Percentiles rank a stretch among this genome's conserved stretches.
Evolutionary conservation across 2,797 vertebrate species (phyloP).

Genomic region (Phylloscopus collybita): DNA sequence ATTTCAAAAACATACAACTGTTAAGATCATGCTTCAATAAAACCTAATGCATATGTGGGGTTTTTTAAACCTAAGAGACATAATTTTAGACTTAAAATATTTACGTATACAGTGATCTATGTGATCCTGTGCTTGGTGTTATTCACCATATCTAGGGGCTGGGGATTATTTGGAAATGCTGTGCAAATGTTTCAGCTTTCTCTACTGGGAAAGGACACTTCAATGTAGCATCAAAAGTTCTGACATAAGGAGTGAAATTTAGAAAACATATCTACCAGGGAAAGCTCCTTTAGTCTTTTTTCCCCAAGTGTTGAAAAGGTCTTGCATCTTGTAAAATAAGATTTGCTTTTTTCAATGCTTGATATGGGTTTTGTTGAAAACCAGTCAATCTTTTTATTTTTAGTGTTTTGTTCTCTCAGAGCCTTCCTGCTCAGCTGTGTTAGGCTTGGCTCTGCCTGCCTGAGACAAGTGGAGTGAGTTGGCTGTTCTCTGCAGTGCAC

Average conservation of each 20-base stretch:
- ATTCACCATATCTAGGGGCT: not conserved
- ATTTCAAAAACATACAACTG: not conserved
- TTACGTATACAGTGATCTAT: not conserved
- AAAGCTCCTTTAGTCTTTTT: not conserved
- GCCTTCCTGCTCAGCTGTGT: not conserved
- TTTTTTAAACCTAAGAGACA: fast-evolving
- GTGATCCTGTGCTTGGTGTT: not conserved
- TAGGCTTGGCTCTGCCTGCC: not conserved
- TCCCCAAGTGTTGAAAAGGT: not conserved
- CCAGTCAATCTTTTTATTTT: not conserved
- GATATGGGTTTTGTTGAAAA: not conserved
- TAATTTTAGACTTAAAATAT: not conserved
- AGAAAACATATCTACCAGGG: not conserved
- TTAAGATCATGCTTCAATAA: not conserved
- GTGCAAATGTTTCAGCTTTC: not conserved
- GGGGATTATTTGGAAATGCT: not conserved
- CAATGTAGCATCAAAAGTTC: not conserved
- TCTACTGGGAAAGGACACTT: not conserved
- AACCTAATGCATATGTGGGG: not conserved
- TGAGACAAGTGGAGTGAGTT: not conserved
- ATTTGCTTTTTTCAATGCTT: not conserved
- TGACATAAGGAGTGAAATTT: not conserved
- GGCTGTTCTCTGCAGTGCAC: not conserved
- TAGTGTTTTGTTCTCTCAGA: not conserved
- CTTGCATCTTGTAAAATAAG: not conserved